Base-by-base conservation (phyloP, 2,797 vertebrate species). In the Sebastiscus tertius region DNA sequence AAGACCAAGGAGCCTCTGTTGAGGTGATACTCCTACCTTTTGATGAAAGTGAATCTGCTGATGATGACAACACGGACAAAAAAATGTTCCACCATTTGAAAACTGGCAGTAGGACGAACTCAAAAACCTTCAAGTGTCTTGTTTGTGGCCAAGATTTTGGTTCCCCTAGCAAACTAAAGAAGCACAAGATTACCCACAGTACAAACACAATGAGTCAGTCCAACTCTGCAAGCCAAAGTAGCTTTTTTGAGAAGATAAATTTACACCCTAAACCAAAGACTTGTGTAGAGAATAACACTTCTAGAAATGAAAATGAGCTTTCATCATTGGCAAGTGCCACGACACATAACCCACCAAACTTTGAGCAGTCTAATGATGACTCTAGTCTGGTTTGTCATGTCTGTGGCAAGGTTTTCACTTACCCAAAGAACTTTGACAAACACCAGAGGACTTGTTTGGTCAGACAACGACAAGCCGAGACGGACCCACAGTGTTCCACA, bases 1-100 rank as follows among this genome's bases (percentile, higher is more conserved):
- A 85, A 62, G 65, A 79, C 36, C 58, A 73, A 61, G 86, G 49
- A 64, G 64, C 71, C 5, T 89, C 78, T 62, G 65, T 88, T 13
- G 71, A 88, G 63, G 78, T 80, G 2, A 60, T 49, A 27, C 87
- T 84, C 58, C 56, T 71, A 29, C 49, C 66, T 65, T 80, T 73
- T 36, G 75, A 89, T 72, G 72, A 85, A 18, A 62, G n/a, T 36
- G 82, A 77, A 13, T 70, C 66, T 8, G 26, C 12, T 31, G 34
- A 87, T 27, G 67, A 61, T 14, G 69, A 62, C 12, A 8, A 54
- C 1, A 4, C 8, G 18, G 75, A 42, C 42, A 46, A 81, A 67
- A 76, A 65, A 34, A 11, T 3, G 27, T 18, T 63, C 29, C 58
- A 10, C 18, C 27, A 22, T 68, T 55, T 60, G 36, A 72, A 85